A percentile compares a stretch with the other conserved stretches of the same genome.
Evolutionary conservation across 1,140 invertebrate genomes (phyloP).

Genomic region (Halesus radiatus): DNA sequence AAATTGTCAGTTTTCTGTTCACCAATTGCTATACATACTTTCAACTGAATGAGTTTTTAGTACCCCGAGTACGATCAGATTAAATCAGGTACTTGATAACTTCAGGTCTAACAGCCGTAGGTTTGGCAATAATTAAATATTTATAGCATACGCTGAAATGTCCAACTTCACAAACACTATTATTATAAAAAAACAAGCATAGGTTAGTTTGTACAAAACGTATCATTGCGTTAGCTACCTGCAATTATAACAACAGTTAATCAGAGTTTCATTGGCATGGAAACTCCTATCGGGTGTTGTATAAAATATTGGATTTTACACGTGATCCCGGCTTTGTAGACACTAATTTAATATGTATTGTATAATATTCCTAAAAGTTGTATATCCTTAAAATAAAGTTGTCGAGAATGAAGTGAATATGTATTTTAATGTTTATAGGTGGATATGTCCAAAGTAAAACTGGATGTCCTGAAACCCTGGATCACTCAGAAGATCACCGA

Average conservation of each 20-base stretch:
- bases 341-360: not conserved
- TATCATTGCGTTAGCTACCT: too few relatives aligned
- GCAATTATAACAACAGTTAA: not conserved
- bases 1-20: too few relatives aligned
- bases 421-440: conserved; percentile 76
- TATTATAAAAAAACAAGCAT: too few relatives aligned
- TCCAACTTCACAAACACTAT: too few relatives aligned
- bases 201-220: too few relatives aligned
- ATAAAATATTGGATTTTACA: not conserved
- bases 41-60: too few relatives aligned
- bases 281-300: not conserved
- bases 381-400: not conserved
- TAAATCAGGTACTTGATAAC: too few relatives aligned
- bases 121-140: too few relatives aligned
- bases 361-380: not conserved
- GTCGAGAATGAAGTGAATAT: not conserved
- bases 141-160: too few relatives aligned
- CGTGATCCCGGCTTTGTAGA: not conserved
- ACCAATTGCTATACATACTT: too few relatives aligned
- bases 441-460: conserved; percentile 98
- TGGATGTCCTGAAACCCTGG: conserved; percentile 99
- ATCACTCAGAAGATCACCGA: conserved; percentile 97
- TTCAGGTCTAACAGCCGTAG: too few relatives aligned
- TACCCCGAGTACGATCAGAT: too few relatives aligned
- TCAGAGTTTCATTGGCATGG: not conserved